A percentile compares a stretch with the other conserved stretches of the same genome.
Evolutionary conservation across 2,888 invertebrate species (phyloP).

Genomic region (Embidobia sp.): DNA sequence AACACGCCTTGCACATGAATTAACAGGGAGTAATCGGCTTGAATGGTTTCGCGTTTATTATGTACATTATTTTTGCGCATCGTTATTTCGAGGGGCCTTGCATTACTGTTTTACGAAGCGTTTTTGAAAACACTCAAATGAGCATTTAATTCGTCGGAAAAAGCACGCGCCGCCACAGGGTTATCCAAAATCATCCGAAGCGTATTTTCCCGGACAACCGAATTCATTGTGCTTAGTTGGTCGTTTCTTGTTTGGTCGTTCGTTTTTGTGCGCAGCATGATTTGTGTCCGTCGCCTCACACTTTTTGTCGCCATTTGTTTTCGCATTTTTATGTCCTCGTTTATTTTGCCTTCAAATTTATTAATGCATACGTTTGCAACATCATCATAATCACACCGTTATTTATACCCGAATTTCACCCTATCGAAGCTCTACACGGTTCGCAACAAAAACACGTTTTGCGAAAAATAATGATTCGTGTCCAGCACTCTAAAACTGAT

Average conservation of each 20-base stretch:
- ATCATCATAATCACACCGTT: too few species aligned
- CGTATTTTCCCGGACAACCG: slow-evolving; percentile 31
- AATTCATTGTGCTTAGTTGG: slow-evolving; percentile 20
- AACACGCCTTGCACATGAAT: too few species aligned
- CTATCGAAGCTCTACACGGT: neutral
- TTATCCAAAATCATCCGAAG: slow-evolving; percentile 1
- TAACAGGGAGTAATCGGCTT: neutral
- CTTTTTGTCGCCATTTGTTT: slow-evolving; percentile 10
- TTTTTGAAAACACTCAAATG: neutral
- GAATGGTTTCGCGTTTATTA: neutral
- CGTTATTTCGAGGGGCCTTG: neutral
- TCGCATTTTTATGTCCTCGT: too few species aligned
- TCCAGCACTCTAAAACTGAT: too few species aligned
- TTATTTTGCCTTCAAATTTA: neutral
- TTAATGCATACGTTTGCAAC: neutral
- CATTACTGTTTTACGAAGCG: neutral
- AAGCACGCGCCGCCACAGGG: neutral
- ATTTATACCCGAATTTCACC: neutral
- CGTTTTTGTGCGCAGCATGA: slow-evolving; percentile 23
- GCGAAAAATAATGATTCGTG: neutral
- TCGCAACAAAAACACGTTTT: neutral
- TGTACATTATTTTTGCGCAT: neutral
- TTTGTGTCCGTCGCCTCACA: slow-evolving; percentile 9
- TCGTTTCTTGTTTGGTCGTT: slow-evolving; percentile 25
- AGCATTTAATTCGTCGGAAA: neutral